Conservation (phyloP, 2,113 vertebrate genomes). For the Indicator indicator region DNA sequence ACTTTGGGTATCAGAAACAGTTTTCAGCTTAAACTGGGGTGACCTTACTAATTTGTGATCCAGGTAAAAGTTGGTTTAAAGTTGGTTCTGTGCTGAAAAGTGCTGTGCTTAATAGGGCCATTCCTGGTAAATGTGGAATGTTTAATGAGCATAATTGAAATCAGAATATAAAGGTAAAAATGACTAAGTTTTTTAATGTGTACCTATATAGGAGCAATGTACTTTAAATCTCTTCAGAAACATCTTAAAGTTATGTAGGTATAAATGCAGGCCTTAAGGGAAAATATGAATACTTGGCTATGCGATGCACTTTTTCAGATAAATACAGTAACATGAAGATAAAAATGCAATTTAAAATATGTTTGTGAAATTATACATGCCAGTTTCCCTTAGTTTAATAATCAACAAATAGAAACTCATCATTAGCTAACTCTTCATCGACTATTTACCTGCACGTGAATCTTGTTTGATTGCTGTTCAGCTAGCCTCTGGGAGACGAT, state of each 20-base stretch:
- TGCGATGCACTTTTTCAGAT: background rate
- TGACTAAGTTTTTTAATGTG: background rate
- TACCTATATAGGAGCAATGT: background rate
- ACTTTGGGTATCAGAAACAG: background rate
- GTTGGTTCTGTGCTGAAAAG: background rate
- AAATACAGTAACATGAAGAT: background rate
- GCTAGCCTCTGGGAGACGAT: background rate
- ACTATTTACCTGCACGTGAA: background rate
- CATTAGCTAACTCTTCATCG: background rate
- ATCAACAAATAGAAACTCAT: background rate
- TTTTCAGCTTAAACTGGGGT: background rate
- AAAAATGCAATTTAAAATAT: background rate
- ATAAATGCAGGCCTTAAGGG: background rate
- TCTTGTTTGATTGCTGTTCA: background rate
- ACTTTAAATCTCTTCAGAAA: background rate
- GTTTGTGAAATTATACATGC: background rate
- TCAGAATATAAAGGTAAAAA: background rate
- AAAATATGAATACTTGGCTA: background rate
- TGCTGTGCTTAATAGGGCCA: background rate
- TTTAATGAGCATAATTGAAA: background rate
- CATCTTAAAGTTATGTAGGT: background rate
- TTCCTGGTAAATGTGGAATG: background rate
- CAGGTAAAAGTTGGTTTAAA: background rate
- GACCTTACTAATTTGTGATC: background rate
- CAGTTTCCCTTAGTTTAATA: background rate